Conservation (phyloP, 2,888 invertebrate genomes). For the Atethmia centrago region DNA sequence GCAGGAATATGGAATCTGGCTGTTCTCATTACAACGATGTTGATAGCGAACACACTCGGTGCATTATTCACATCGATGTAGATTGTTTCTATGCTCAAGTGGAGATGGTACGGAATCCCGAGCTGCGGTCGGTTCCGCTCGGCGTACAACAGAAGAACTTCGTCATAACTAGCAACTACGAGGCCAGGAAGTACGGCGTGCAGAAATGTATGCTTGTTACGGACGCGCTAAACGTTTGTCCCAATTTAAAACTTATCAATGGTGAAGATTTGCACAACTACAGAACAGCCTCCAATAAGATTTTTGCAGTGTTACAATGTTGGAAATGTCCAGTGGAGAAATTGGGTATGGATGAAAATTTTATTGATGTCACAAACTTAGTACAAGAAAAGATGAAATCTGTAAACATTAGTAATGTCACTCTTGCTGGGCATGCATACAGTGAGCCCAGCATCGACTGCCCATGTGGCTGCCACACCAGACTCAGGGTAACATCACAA, state of each 20-base stretch:
- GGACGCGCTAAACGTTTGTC: slow-evolving; percentile 94
- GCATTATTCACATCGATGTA: slow-evolving; percentile 95
- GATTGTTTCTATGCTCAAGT: slow-evolving; percentile 97
- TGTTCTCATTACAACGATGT: slow-evolving; percentile 83
- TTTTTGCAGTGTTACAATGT: slow-evolving; percentile 93
- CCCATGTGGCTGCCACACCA: slow-evolving; percentile 93
- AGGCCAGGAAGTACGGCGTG: slow-evolving; percentile 94
- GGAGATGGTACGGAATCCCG: slow-evolving; percentile 94
- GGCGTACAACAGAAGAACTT: slow-evolving; percentile 96
- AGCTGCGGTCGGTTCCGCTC: slow-evolving; percentile 92
- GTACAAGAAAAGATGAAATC: slow-evolving; percentile 90
- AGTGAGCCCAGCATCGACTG: slow-evolving; percentile 91
- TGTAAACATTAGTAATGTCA: slow-evolving; percentile 74
- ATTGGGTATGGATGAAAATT: slow-evolving; percentile 96
- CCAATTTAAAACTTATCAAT: slow-evolving; percentile 93
- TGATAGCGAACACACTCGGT: slow-evolving; percentile 91
- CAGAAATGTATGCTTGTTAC: slow-evolving; percentile 94
- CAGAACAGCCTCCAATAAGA: slow-evolving; percentile 94
- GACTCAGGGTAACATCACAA: slow-evolving; percentile 93
- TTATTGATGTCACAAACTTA: slow-evolving; percentile 94
- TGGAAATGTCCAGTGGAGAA: slow-evolving; percentile 94
- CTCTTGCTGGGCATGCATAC: slow-evolving; percentile 91
- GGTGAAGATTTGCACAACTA: slow-evolving; percentile 96
- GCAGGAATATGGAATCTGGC: slow-evolving; percentile 88
- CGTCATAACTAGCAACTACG: slow-evolving; percentile 96